Evolutionary conservation across 2,113 vertebrate species (phyloP).

Genomic region (Triplophysa rosa): DNA sequence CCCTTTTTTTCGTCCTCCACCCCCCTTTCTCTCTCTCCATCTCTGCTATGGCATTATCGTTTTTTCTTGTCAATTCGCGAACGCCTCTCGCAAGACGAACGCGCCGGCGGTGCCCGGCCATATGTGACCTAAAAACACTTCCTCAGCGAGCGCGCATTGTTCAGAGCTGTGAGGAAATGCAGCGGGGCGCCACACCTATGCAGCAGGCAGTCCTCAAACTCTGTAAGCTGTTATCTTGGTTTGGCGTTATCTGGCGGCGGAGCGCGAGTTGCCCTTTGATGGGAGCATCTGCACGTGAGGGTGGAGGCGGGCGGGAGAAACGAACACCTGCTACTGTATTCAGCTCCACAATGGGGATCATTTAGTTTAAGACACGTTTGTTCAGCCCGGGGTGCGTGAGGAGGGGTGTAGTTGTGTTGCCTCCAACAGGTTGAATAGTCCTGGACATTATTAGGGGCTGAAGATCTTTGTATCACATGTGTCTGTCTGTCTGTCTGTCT

Average conservation of each 20-base stretch:
- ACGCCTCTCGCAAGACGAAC: conserved; percentile 85
- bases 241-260: conserved; percentile 78
- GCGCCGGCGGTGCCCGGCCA: conserved; percentile 67
- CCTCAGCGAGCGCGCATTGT: conserved; percentile 61
- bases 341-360: conserved; percentile 91
- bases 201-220: conserved; percentile 80
- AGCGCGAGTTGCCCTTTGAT: conserved; percentile 79
- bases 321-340: conserved; percentile 90
- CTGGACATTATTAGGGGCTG: neutral
- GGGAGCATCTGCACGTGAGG: conserved; percentile 92
- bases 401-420: conserved; percentile 73
- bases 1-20: conserved; percentile 73
- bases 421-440: conserved; percentile 40
- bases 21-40: conserved; percentile 59
- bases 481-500: neutral
- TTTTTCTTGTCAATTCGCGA: conserved; percentile 92
- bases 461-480: neutral
- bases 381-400: conserved; percentile 77
- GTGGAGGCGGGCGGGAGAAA: conserved; percentile 83
- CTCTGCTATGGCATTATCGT: conserved; percentile 91
- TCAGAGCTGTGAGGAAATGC: conserved; percentile 17
- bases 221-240: conserved; percentile 78
- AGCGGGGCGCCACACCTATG: conserved; percentile 66
- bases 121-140: conserved; percentile 80
- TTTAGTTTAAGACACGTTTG: conserved; percentile 79